These are phyloP conservation scores for Cavia aperea DNA, from an alignment of 2,113 vertebrate species.

Conservation along the genomic window DNA sequence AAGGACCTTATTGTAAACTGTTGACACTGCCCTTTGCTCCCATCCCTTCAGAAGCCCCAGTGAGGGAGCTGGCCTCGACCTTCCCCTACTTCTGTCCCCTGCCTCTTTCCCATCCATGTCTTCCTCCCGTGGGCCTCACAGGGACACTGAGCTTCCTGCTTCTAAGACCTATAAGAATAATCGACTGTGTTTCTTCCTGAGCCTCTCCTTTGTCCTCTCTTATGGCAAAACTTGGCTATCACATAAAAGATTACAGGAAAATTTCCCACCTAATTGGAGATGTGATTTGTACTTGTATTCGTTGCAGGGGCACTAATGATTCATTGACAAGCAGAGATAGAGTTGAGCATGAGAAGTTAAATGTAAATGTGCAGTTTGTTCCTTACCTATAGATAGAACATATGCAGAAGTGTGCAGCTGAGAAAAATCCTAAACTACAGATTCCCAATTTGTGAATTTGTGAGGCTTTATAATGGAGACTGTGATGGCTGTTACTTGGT, in stretches of 20 bases:
- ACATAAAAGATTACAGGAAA: not conserved
- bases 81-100: not conserved
- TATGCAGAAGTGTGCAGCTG: slow-evolving; percentile 59
- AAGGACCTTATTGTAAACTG: not conserved
- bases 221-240: not conserved
- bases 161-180: not conserved
- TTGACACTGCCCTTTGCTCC: not conserved
- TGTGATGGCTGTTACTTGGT: slow-evolving; percentile 55
- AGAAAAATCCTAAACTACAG: slow-evolving; percentile 63
- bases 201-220: not conserved
- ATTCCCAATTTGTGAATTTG: slow-evolving; percentile 71
- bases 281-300: not conserved
- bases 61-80: too few relatives aligned
- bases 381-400: slow-evolving; percentile 34
- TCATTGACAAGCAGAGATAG: slow-evolving; percentile 36
- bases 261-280: not conserved
- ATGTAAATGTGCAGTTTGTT: slow-evolving; percentile 41
- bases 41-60: not conserved
- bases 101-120: not conserved
- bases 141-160: too few relatives aligned
- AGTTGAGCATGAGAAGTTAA: slow-evolving; percentile 41
- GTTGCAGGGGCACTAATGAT: not conserved
- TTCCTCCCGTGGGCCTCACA: not conserved
- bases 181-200: not conserved
- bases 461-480: slow-evolving; percentile 61